Conservation (phyloP, 1,140 invertebrate species). For the Oreohelix idahoensis region DNA sequence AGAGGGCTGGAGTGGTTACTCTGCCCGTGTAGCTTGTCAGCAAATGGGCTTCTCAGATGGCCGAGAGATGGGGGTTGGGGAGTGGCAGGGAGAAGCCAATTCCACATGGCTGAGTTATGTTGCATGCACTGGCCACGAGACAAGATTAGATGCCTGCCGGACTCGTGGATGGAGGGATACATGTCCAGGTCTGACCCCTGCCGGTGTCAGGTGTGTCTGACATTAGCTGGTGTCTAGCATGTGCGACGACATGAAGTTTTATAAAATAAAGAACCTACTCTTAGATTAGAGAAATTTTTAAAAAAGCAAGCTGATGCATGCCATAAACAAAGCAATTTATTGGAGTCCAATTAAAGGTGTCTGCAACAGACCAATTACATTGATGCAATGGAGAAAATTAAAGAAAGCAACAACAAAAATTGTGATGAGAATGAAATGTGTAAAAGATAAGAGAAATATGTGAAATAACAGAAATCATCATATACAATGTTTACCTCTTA, state of each 20-base stretch:
- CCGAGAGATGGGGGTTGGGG: constrained; percentile 26
- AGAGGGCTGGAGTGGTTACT: constrained; percentile 89
- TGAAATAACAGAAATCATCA: too few species aligned
- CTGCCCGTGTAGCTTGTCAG: constrained; percentile 86
- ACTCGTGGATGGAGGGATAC: constrained; percentile 79
- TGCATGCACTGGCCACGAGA: constrained; percentile 86
- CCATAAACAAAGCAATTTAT: too few species aligned
- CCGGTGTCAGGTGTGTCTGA: constrained; percentile 47
- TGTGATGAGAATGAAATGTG: too few species aligned
- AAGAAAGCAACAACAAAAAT: too few species aligned
- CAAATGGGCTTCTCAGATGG: constrained; percentile 55
- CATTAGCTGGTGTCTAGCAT: not conserved
- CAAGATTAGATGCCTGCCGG: constrained; percentile 81
- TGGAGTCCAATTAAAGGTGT: too few species aligned
- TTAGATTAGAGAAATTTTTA: too few species aligned
- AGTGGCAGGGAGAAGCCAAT: constrained; percentile 16
- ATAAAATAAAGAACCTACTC: too few species aligned
- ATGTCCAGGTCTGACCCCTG: constrained; percentile 26
- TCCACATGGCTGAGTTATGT: constrained; percentile 91
- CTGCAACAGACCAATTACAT: too few species aligned
- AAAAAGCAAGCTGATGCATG: too few species aligned
- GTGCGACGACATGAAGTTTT: not conserved
- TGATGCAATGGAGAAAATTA: too few species aligned
- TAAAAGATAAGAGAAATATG: too few species aligned
- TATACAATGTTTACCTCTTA: too few species aligned